A percentile compares a stretch with the other conserved stretches of the same genome.
Evolutionary conservation across 2,113 vertebrate species (phyloP).

Genomic region (Edolisoma coerulescens): DNA sequence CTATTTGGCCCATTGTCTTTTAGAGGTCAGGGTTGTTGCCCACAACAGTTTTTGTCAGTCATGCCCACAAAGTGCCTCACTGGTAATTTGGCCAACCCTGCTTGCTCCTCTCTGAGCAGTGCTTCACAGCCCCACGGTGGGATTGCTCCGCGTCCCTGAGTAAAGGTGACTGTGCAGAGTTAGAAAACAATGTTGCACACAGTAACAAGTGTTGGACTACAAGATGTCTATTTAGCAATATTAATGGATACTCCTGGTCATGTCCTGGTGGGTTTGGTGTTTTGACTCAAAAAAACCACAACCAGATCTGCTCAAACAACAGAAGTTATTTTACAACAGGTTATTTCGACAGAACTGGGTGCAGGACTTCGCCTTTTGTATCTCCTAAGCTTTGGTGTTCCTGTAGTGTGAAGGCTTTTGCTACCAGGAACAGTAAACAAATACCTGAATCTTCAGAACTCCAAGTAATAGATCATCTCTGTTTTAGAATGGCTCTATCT

Average conservation of each 20-base stretch:
- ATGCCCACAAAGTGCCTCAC: not conserved
- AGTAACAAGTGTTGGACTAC: not conserved
- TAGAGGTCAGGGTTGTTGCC: not conserved
- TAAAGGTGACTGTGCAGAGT: not conserved
- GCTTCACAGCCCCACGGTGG: fast-evolving
- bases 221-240: not conserved
- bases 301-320: not conserved
- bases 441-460: not conserved
- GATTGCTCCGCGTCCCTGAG: not conserved
- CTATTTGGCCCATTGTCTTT: not conserved
- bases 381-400: not conserved
- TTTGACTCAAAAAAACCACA: not conserved
- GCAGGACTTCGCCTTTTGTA: not conserved
- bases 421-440: not conserved
- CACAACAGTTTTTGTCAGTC: not conserved
- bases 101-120: fast-evolving
- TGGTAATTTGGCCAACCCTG: not conserved
- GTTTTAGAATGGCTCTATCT: not conserved
- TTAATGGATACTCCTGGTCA: not conserved
- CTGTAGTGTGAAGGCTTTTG: not conserved
- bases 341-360: not conserved
- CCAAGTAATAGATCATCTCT: not conserved
- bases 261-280: not conserved
- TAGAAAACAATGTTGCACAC: fast-evolving
- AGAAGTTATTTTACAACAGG: not conserved